Conservation (phyloP, 2,113 vertebrate species). For the Hemiprocne comata region DNA sequence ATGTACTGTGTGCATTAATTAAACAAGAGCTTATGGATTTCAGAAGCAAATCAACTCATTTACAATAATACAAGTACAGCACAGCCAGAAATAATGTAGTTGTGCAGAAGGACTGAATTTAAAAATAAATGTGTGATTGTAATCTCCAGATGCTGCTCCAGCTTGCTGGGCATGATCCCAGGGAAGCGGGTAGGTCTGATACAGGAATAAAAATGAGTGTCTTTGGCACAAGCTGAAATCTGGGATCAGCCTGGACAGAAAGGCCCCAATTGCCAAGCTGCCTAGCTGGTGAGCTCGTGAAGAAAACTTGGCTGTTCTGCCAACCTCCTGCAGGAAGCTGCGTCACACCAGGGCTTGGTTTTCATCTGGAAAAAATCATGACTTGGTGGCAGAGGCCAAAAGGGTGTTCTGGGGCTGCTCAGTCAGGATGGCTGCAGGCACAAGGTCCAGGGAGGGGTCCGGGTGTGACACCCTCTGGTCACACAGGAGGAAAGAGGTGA, state of each 20-base stretch:
- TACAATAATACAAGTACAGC: slow-evolving; percentile 59
- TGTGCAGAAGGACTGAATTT: slow-evolving; percentile 66
- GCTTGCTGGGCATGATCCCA: slow-evolving; percentile 62
- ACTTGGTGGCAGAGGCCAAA: not conserved
- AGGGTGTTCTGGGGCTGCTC: not conserved
- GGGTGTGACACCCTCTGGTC: rapidly evolving
- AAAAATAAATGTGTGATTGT: slow-evolving; percentile 62
- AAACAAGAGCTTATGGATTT: slow-evolving; percentile 66
- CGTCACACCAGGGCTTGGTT: not conserved
- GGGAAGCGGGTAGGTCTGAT: slow-evolving; percentile 27
- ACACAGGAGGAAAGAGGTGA: not conserved
- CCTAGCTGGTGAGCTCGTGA: not conserved
- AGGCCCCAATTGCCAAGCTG: not conserved
- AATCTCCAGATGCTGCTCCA: slow-evolving; percentile 66
- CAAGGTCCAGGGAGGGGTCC: not conserved
- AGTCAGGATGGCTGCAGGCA: not conserved
- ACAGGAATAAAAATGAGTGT: slow-evolving; percentile 26
- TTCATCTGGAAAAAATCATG: not conserved
- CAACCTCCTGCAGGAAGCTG: not conserved
- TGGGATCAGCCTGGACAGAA: not conserved
- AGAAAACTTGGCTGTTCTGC: not conserved
- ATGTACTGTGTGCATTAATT: slow-evolving; percentile 66
- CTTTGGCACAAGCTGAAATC: slow-evolving; percentile 33
- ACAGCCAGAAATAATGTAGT: slow-evolving; percentile 62
- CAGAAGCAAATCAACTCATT: slow-evolving; percentile 63